Conservation (phyloP, 2,113 vertebrate species). For the Pangasianodon gigas region DNA sequence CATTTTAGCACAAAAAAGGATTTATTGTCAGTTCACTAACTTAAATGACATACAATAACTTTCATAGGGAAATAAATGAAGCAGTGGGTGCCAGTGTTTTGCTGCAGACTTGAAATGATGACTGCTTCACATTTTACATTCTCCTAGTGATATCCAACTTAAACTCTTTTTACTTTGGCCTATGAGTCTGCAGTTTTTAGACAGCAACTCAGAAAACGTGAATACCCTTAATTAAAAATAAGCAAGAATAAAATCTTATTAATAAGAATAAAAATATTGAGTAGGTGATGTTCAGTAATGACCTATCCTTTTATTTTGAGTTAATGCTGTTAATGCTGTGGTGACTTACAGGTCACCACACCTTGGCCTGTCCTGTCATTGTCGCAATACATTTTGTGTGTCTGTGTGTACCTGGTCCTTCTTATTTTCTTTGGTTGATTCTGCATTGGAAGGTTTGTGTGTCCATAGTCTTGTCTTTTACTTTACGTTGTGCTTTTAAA, state of each 20-base stretch:
- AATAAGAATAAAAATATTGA: not conserved
- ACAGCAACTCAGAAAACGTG: not conserved
- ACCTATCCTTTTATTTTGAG: not conserved
- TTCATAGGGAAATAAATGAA: not conserved
- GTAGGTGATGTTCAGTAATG: not conserved
- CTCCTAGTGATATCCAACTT: not conserved
- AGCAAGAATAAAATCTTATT: not conserved
- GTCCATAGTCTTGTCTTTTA: not conserved
- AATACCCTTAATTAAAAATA: not conserved
- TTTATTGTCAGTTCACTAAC: not conserved
- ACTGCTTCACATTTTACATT: not conserved
- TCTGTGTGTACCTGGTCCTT: no score
- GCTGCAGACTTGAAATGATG: not conserved
- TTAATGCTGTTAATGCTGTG: not conserved
- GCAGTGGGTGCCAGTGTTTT: not conserved
- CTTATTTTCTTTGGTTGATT: not conserved
- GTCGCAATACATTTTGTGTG: not conserved
- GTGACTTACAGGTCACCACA: no score
- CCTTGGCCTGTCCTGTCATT: no score
- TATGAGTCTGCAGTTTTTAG: not conserved
- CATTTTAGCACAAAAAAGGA: not conserved
- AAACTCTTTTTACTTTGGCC: not conserved
- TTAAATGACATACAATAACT: not conserved
- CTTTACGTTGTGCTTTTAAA: not conserved
- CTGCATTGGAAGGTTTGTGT: not conserved